Evolutionary conservation across 1,140 invertebrate genomes (phyloP), one percentile per base, ranked within the genome.

Genomic region (Heterodera schachtii): DNA sequence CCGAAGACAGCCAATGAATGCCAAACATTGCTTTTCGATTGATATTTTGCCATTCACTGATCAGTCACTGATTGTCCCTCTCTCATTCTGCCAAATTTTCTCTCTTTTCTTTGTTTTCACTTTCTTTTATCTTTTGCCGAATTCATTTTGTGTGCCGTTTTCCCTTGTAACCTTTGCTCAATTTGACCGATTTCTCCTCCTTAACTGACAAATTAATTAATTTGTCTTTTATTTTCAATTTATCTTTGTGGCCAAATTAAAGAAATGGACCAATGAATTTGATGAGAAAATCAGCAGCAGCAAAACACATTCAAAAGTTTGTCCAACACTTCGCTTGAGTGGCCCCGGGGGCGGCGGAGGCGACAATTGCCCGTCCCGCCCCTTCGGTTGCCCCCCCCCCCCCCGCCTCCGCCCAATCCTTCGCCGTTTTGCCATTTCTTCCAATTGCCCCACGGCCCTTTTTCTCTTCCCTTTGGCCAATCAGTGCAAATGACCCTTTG

Each of bases 11-110:
- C n/a, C 16, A 7, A 69, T 69, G n/a, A 43, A 31, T 31, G 31
- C 19, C 67, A 19, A 43, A 69, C n/a, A 69, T 69, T 70, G 67
- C n/a, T 43, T 70, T 70, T 70, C 9, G 41, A 70, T 31, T 70
- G 4, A 43, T 16, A 70, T 70, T 21, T 8, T 11, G n/a, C 41
- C 67, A 21, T 31, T 31, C 31, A 31, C 67, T 43, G n/a, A 70
- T 31, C 67, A 31, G 67, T 19, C 9, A 43, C 3, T 21, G 9
- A 9, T 70, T 70, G n/a, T 7, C 5, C 67, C 21, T 3, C 67
- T 8, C 67, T n/a, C n/a, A 8, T 9, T 6, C 11, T 6, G 19
- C 67, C 8, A 21, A 31, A 1, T 70, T 19, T 70, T 70, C 67
- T 31, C 31, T 31, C 31, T 31, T 31, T 31, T 31, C 31, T 31